Conservation (phyloP, 2,113 vertebrate species). For the Cnemophilus loriae region DNA sequence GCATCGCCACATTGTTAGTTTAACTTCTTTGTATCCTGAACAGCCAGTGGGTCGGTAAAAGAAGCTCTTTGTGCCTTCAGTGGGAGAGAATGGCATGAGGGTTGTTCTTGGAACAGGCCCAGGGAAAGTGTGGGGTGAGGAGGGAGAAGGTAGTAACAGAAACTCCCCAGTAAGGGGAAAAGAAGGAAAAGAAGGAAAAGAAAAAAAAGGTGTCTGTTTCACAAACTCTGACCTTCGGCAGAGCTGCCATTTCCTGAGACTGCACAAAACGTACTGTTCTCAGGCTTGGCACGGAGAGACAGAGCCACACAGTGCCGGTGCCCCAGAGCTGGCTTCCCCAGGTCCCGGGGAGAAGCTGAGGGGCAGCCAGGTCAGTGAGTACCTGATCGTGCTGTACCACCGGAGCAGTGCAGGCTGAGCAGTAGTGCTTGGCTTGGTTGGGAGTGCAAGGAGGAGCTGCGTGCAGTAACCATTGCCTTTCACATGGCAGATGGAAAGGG, state of each 20-base stretch:
- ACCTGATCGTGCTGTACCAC: background rate
- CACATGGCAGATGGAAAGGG: background rate
- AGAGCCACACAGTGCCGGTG: background rate
- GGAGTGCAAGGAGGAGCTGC: background rate
- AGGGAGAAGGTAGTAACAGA: background rate
- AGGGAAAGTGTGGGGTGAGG: constrained; percentile 38
- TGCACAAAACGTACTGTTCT: background rate
- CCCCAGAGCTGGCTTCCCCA: background rate
- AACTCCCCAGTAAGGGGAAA: background rate
- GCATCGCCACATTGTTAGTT: constrained; percentile 23
- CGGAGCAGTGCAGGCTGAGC: background rate
- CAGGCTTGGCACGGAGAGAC: background rate
- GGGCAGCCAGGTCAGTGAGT: background rate
- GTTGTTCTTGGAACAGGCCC: constrained; percentile 57
- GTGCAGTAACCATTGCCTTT: background rate
- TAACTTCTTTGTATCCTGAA: constrained; percentile 50
- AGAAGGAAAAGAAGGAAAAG: background rate
- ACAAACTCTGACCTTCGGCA: background rate
- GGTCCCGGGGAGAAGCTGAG: background rate
- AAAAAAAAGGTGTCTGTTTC: constrained; percentile 1
- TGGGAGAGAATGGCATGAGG: constrained; percentile 14
- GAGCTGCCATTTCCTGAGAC: background rate
- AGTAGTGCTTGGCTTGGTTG: background rate
- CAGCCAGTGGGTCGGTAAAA: constrained; percentile 2
- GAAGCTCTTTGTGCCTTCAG: constrained; percentile 53